Base-by-base conservation (phyloP, 2,888 invertebrate genomes). In the Pristionchus arcanus region DNA sequence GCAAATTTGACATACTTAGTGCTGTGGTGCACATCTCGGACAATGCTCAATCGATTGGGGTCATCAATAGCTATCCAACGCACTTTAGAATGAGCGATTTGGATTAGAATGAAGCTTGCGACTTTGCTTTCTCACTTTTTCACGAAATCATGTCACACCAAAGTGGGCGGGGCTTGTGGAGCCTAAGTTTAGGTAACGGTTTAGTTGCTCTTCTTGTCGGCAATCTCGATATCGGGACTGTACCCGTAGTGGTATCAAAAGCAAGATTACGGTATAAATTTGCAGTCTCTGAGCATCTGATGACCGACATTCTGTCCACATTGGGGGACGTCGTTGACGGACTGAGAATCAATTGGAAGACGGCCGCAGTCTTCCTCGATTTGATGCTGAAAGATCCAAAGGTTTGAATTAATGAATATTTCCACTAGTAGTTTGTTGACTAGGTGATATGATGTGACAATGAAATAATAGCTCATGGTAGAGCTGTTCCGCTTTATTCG, bases 211-310 rank as follows among this genome's bases (percentile, higher is more conserved):
- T 63, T 63, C 63, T 63, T n/a, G 63, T 19, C 42, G 42, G 42
- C 9, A 42, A 42, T 42, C 3, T 42, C 42, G 42, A 9, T 9
- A 42, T 13, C 59, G 59, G 3, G 4, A 4, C 25, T 59, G 25
- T 5, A 59, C 15, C 19, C 59, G 59, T 25, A 59, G 25, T 59
- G 59, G 0, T 21, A 59, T 15, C 21, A 5, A 59, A 19, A 59
- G 7, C 25, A 59, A 28, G 66, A 28, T 13, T 66, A 66, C 66
- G 13, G 25, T 15, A 66, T 49, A 28, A 28, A 25, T n/a, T 87
- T 87, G 25, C 55, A 88, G 87, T 74, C 25, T 88, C 87, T 1
- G 71, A 71, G 21, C 34, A 74, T 34, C 87, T 88, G 55, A 55
- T 88, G 53, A 13, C 16, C 1, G 71, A 71, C 21, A 34, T 88